A percentile compares a stretch with the other conserved stretches of the same genome.
Evolutionary conservation across 1,140 invertebrate genomes (phyloP).

Genomic region (Cylas formicarius): DNA sequence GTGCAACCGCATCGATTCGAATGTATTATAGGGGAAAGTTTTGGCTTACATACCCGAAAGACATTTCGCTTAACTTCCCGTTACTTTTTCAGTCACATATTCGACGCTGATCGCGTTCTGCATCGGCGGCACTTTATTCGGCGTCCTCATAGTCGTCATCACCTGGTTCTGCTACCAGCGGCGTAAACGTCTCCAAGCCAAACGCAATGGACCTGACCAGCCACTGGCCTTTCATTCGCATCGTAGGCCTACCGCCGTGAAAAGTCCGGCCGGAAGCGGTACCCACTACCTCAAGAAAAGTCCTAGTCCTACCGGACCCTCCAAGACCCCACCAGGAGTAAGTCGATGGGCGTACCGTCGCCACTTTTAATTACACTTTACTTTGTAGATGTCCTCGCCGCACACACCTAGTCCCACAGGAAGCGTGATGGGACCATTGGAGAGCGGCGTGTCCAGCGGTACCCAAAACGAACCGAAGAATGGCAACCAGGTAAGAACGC

Average conservation of each 20-base stretch:
- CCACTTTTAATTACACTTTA: neutral
- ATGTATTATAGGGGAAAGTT: too few species aligned
- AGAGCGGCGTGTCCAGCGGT: constrained; percentile 40
- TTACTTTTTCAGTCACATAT: constrained; percentile 50
- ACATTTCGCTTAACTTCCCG: too few species aligned
- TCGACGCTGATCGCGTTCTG: constrained; percentile 56
- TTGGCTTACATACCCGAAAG: too few species aligned
- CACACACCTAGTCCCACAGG: constrained; percentile 40
- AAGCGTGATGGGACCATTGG: constrained; percentile 33
- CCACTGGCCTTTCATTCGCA: constrained; percentile 54
- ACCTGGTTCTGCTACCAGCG: constrained; percentile 54
- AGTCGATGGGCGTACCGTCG: constrained; percentile 9
- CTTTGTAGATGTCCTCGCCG: constrained; percentile 35
- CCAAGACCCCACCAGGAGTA: constrained; percentile 44
- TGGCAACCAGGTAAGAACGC: constrained; percentile 38
- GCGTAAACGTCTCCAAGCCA: constrained; percentile 31
- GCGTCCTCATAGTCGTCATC: constrained; percentile 51
- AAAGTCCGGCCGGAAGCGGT: constrained; percentile 52
- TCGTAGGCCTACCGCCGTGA: constrained; percentile 58
- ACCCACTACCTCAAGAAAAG: constrained; percentile 81
- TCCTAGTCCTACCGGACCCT: constrained; percentile 70
- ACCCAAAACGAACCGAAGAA: constrained; percentile 37
- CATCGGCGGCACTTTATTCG: constrained; percentile 49
- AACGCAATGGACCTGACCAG: constrained; percentile 48
- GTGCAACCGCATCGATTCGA: too few species aligned